Evolutionary conservation across 2,888 invertebrate species (phyloP), one percentile per base, ranked within the genome.

Genomic region (Metellina segmentata): DNA sequence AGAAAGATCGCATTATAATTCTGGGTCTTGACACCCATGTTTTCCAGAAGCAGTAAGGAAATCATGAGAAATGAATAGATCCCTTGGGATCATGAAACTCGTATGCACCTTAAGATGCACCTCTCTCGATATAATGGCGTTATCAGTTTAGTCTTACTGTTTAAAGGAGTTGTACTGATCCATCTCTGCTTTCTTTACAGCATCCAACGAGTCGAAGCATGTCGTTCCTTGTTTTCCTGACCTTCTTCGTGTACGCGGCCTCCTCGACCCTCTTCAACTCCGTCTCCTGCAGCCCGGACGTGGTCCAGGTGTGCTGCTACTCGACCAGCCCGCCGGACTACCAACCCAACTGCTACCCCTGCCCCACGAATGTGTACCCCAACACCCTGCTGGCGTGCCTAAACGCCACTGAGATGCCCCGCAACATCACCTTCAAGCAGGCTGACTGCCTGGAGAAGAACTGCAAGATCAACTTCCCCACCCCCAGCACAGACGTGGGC

Each of bases 361-460:
- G 90, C 20, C 16, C 71, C 5, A 13, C 16, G 2, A 20, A 20
- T 13, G 90, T 91, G 19, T 91, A 91, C 69, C 20, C 69, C 0
- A 91, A 91, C 19, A 71, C 90, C 6, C 75, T 91, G 9, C 2
- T 77, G 69, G 90, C 90, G 0, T 91, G 90, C 52, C 7, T 81
- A 7, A 91, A 91, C 16, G 71, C 77, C 6, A 81, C 86, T 0
- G 70, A 86, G 5, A 78, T 91, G 90, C 90, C 90, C 1, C 81
- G 74, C 6, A 91, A 91, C 49, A 91, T 91, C 19, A 75, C 81
- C 34, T 91, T 81, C 71, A 74, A 81, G 11, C 75, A 69, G 0
- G 90, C 90, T 1, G 71, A 13, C 7, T 91, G 90, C 53, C 0
- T 91, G 81, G 90, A 91, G 20, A 82, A 82, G 70, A 91, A 91